These are phyloP conservation scores for Ophion obscuratus DNA, from an alignment of 2,888 invertebrate species.

Conservation along the genomic window DNA sequence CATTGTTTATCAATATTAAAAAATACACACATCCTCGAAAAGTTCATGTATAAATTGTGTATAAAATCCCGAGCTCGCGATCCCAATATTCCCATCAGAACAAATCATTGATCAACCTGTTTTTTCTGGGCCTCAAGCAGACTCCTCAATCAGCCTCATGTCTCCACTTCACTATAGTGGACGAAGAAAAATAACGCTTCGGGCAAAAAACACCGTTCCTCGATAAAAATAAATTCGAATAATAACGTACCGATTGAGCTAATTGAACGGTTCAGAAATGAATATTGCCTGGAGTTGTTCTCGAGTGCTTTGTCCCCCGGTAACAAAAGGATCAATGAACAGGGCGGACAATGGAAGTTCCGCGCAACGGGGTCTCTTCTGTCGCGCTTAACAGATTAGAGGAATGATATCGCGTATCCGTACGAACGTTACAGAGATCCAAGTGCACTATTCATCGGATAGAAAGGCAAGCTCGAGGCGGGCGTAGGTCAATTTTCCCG, in stretches of 20 bases:
- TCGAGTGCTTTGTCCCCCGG: neutral
- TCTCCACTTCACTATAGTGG: too few relatives aligned
- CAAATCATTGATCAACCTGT: too few relatives aligned
- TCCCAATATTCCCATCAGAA: too few relatives aligned
- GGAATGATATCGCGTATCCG: neutral
- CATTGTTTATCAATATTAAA: too few relatives aligned
- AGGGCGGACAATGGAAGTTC: neutral
- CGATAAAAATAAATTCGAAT: neutral
- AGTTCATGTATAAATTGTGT: too few relatives aligned
- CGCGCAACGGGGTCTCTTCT: neutral
- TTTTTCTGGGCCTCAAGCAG: too few relatives aligned
- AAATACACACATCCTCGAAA: too few relatives aligned
- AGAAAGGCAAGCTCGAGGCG: neutral
- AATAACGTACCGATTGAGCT: neutral
- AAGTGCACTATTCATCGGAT: neutral
- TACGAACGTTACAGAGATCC: neutral
- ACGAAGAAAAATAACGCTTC: too few relatives aligned
- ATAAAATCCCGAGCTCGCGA: too few relatives aligned
- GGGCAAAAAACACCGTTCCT: neutral
- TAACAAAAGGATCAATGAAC: neutral
- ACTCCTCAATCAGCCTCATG: too few relatives aligned
- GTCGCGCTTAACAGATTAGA: neutral
- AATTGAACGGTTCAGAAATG: neutral
- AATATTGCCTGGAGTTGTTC: neutral
- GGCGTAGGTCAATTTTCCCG: conserved; percentile 28